Evolutionary conservation across 2,888 invertebrate genomes (phyloP).

Genomic region (Chesias legatella): DNA sequence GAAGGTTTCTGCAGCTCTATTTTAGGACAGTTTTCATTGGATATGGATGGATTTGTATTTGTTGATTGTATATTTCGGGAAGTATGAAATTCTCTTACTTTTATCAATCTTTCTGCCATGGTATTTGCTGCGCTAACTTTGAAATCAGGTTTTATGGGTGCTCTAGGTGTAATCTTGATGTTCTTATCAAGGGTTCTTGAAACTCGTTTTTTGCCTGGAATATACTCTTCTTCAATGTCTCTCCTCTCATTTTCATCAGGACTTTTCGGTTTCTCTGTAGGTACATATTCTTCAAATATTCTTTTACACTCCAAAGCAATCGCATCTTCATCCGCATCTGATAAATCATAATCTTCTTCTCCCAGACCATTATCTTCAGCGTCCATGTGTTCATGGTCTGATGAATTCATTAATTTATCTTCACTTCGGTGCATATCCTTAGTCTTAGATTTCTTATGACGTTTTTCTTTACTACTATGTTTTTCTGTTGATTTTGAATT

Average conservation of each 20-base stretch:
- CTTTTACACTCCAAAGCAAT: constrained; percentile 91
- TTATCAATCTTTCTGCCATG: constrained; percentile 71
- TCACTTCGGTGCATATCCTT: constrained; percentile 17
- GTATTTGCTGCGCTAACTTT: constrained; percentile 79
- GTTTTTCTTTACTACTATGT: constrained; percentile 34
- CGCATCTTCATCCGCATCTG: constrained; percentile 84
- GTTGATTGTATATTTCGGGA: constrained; percentile 41
- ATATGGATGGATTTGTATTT: constrained; percentile 26
- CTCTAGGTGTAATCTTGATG: constrained; percentile 51
- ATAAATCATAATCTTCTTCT: constrained; percentile 55
- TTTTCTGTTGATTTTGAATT: constrained; percentile 41
- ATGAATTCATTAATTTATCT: constrained; percentile 30
- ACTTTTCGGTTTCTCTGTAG: constrained; percentile 51
- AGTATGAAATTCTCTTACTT: constrained; percentile 72
- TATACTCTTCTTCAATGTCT: constrained; percentile 61
- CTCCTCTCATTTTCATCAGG: constrained; percentile 40
- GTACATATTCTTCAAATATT: constrained; percentile 91
- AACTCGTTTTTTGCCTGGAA: constrained; percentile 83
- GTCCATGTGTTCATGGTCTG: constrained; percentile 45
- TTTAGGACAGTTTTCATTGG: constrained; percentile 46
- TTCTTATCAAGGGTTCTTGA: constrained; percentile 84
- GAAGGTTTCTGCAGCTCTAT: constrained; percentile 49
- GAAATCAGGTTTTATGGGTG: constrained; percentile 73
- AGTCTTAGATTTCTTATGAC: constrained; percentile 44
- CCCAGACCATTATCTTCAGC: constrained; percentile 34